These are phyloP conservation scores for Eubasilissa regina DNA, from an alignment of 1,140 invertebrate species.

Conservation along the genomic window DNA sequence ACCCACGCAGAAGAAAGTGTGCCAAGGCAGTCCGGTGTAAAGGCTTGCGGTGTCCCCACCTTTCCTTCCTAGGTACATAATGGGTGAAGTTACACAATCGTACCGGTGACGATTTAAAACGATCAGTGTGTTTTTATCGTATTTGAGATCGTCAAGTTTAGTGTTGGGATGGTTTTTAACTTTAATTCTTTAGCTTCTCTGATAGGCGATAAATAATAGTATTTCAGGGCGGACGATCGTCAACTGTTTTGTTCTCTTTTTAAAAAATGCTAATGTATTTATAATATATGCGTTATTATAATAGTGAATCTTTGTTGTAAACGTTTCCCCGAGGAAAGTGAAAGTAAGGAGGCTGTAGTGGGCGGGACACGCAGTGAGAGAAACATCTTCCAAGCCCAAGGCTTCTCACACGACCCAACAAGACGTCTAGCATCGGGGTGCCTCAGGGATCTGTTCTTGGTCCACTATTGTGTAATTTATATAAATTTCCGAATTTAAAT, in stretches of 20 bases:
- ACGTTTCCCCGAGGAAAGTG: too few species aligned
- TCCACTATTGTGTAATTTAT: too few species aligned
- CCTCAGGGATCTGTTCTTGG: too few species aligned
- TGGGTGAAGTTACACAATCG: constrained; percentile 1
- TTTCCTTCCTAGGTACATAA: constrained; percentile 46
- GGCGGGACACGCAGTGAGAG: too few species aligned
- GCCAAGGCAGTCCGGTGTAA: constrained; percentile 49
- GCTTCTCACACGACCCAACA: too few species aligned
- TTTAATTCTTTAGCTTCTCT: constrained; percentile 21
- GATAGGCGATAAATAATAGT: background rate
- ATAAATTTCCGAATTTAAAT: too few species aligned
- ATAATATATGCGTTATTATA: too few species aligned
- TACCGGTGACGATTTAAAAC: background rate
- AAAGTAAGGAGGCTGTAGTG: too few species aligned
- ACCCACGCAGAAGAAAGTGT: constrained; percentile 41
- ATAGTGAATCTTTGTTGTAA: too few species aligned
- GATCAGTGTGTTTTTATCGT: background rate
- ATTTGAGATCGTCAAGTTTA: background rate
- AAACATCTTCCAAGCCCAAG: too few species aligned
- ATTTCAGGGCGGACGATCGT: constrained; percentile 25
- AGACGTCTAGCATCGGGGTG: too few species aligned
- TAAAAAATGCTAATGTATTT: too few species aligned
- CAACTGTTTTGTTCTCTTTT: constrained; percentile 1
- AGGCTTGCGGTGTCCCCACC: constrained; percentile 39
- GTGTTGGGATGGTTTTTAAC: background rate